Conservation (phyloP, 1,140 invertebrate genomes). For the Eubasilissa regina region DNA sequence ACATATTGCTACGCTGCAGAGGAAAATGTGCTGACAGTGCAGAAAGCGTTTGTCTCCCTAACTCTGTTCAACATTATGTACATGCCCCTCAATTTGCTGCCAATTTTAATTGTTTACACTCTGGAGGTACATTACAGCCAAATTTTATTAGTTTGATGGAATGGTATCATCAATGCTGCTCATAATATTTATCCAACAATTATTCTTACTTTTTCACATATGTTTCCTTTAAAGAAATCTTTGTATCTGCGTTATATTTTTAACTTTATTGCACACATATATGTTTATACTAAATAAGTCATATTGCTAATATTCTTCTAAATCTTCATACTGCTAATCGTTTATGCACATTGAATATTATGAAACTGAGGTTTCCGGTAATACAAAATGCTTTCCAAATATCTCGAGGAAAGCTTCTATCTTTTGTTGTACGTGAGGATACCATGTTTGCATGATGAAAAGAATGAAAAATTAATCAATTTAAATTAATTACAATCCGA, state of each 20-base stretch:
- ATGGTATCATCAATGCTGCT: constrained; percentile 22
- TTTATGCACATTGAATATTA: too few species aligned
- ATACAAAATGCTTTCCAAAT: too few species aligned
- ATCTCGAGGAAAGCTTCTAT: too few species aligned
- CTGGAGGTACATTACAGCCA: constrained; percentile 76
- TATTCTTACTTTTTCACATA: constrained; percentile 9
- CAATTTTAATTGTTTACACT: constrained; percentile 78
- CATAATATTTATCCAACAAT: constrained; percentile 17
- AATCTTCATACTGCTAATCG: too few species aligned
- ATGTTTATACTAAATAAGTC: too few species aligned
- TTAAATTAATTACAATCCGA: too few species aligned
- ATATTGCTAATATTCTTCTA: too few species aligned
- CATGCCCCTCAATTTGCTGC: constrained; percentile 82
- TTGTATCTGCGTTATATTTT: neutral
- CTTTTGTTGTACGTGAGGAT: too few species aligned
- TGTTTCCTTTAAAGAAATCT: constrained; percentile 30
- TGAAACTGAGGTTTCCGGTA: too few species aligned
- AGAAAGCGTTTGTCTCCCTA: constrained; percentile 89
- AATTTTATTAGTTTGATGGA: constrained; percentile 28
- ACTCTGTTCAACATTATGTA: constrained; percentile 90
- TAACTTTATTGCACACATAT: neutral
- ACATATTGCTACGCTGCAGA: constrained; percentile 82
- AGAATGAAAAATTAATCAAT: too few species aligned
- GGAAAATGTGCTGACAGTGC: constrained; percentile 79
- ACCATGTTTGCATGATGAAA: too few species aligned